A percentile compares a stretch with the other conserved stretches of the same genome.
Evolutionary conservation across 2,797 vertebrate species (phyloP).

Genomic region (Eutrigla gurnardus): DNA sequence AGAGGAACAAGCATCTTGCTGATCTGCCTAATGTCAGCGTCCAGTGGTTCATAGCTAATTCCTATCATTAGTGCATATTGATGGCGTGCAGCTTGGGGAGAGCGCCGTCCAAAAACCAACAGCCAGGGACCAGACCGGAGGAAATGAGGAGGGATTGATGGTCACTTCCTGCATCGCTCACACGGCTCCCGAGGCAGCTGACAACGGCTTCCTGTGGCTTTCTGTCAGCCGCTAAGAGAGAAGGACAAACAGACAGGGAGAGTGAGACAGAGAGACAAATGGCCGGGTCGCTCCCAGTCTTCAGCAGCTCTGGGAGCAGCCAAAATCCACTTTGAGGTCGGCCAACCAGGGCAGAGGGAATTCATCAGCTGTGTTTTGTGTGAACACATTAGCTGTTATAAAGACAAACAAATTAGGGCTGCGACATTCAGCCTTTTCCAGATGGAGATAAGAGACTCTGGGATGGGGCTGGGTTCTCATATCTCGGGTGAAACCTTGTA

Average conservation of each 20-base stretch:
- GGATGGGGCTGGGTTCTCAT: not conserved
- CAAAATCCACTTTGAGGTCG: constrained; percentile 46
- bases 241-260: constrained; percentile 47
- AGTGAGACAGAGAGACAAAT: constrained; percentile 15
- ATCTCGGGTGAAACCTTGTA: too few relatives aligned
- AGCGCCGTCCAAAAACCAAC: constrained; percentile 62
- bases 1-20: constrained; percentile 73
- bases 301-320: constrained; percentile 28
- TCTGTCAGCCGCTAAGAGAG: constrained; percentile 61
- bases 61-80: constrained; percentile 81
- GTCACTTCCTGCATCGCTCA: constrained; percentile 82
- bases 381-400: constrained; percentile 11
- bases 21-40: constrained; percentile 77
- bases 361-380: constrained; percentile 26
- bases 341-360: constrained; percentile 32
- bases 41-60: constrained; percentile 81
- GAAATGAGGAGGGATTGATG: constrained; percentile 83
- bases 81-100: constrained; percentile 69
- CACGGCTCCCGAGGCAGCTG: constrained; percentile 70
- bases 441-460: not conserved
- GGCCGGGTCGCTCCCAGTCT: constrained; percentile 35
- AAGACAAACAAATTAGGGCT: not conserved
- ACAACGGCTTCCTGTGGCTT: constrained; percentile 81
- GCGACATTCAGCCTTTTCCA: not conserved
- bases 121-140: constrained; percentile 65